Conservation (phyloP, 2,888 invertebrate species). For the Eupsilia transversa region DNA sequence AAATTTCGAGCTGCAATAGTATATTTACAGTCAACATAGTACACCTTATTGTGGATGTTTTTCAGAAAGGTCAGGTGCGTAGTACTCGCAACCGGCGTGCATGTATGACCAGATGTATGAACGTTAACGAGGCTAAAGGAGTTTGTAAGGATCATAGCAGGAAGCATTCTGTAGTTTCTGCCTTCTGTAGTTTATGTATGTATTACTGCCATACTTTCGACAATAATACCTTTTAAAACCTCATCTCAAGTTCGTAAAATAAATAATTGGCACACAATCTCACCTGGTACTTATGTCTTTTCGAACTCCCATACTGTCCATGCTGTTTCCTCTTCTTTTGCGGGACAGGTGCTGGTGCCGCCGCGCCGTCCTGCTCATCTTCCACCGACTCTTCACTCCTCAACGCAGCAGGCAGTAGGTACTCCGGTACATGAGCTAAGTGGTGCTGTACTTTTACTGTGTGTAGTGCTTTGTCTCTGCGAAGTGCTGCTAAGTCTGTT, state of each 20-base stretch:
- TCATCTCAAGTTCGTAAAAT: not conserved
- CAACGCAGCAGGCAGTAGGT: conserved; percentile 95
- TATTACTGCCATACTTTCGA: not conserved
- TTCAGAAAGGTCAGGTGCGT: too few relatives aligned
- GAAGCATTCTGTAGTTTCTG: too few relatives aligned
- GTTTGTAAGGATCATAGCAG: too few relatives aligned
- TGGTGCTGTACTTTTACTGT: conserved; percentile 96
- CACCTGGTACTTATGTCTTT: conserved; percentile 87
- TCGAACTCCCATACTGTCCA: conserved; percentile 81
- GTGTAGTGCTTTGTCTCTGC: conserved; percentile 96
- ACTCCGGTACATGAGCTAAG: conserved; percentile 97
- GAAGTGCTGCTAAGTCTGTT: conserved; percentile 95
- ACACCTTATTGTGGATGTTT: too few relatives aligned
- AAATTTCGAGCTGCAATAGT: not conserved
- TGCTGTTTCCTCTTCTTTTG: conserved; percentile 80
- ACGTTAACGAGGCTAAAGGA: too few relatives aligned
- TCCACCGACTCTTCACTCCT: conserved; percentile 91
- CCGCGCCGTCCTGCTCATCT: conserved; percentile 72
- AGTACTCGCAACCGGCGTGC: too few relatives aligned
- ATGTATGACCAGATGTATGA: too few relatives aligned
- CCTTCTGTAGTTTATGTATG: too few relatives aligned
- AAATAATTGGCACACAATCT: not conserved
- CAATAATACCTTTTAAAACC: not conserved
- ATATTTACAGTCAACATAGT: not conserved
- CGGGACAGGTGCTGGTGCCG: conserved; percentile 65